Percentiles rank a stretch among this genome's conserved stretches.
Conservation (phyloP, 2,113 vertebrate genomes). For the Dasyprocta punctata region DNA sequence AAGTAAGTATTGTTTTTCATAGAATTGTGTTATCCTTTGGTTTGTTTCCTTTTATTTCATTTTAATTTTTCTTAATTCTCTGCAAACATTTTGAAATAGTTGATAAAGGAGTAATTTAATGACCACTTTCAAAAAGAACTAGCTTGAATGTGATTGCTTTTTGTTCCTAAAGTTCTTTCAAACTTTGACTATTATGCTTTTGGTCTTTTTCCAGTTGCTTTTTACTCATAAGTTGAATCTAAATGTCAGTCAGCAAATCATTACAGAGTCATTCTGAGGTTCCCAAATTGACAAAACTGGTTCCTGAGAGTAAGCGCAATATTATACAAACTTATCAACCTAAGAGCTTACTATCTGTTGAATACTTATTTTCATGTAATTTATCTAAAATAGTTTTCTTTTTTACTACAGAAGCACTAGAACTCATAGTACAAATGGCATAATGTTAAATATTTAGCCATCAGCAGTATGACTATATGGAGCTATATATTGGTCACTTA, state of each 20-base stretch:
- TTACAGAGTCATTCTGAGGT: slow-evolving; percentile 42
- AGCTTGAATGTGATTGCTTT: background rate
- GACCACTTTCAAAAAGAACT: background rate
- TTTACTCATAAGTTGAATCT: slow-evolving; percentile 51
- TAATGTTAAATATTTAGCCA: slow-evolving; percentile 20
- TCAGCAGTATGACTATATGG: background rate
- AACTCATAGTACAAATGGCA: background rate
- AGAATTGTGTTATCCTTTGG: background rate
- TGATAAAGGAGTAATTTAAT: background rate
- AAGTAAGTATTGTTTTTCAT: slow-evolving; percentile 90
- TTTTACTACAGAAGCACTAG: slow-evolving; percentile 20
- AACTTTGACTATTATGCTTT: slow-evolving; percentile 38
- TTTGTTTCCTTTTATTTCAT: slow-evolving; percentile 61
- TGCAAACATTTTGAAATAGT: background rate
- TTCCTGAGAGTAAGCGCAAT: slow-evolving; percentile 13
- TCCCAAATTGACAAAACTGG: background rate
- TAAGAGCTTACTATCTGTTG: background rate
- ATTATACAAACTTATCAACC: background rate
- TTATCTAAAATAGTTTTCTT: slow-evolving; percentile 32
- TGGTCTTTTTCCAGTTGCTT: background rate
- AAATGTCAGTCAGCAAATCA: slow-evolving; percentile 25
- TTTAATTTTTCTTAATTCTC: slow-evolving; percentile 4
- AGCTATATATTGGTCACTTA: background rate
- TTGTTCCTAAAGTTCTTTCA: slow-evolving; percentile 27
- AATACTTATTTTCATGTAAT: slow-evolving; percentile 54